Conservation (phyloP, 1,140 invertebrate species). For the Mycetomoellerius zeteki region DNA sequence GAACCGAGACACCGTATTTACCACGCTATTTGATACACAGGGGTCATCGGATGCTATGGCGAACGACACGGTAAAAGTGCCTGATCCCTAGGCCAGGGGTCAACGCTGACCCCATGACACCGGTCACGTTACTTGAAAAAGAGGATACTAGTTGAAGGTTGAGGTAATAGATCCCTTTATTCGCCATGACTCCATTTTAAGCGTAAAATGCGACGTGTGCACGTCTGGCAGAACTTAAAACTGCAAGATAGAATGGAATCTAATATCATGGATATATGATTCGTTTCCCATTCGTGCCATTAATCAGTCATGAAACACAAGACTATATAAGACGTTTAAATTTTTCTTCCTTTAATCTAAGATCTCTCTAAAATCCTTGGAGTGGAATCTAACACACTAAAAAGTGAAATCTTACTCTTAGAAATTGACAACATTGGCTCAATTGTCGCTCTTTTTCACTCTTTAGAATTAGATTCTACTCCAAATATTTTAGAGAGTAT, state of each 20-base stretch:
- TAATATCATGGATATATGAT: constrained; percentile 11
- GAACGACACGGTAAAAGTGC: constrained; percentile 49
- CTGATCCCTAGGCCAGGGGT: constrained; percentile 39
- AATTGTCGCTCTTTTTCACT: too few species aligned
- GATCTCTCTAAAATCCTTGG: too few species aligned
- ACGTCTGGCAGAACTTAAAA: constrained; percentile 11
- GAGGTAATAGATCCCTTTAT: constrained; percentile 58
- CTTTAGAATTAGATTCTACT: too few species aligned
- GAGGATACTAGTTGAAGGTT: constrained; percentile 62
- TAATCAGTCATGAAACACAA: constrained; percentile 17
- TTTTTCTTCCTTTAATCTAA: background rate
- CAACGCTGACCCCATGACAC: constrained; percentile 59
- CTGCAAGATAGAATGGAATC: constrained; percentile 33
- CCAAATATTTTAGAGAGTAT: too few species aligned
- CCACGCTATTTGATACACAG: constrained; percentile 58
- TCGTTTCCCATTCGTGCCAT: constrained; percentile 18
- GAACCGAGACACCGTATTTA: constrained; percentile 34
- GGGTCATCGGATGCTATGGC: constrained; percentile 47
- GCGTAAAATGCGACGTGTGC: constrained; percentile 25
- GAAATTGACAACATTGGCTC: too few species aligned
- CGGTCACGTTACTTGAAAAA: constrained; percentile 63
- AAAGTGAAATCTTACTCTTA: too few species aligned
- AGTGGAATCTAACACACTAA: too few species aligned
- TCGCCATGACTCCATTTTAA: constrained; percentile 41
- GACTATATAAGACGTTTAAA: background rate